Conservation (phyloP, 1,140 invertebrate genomes). For the Araneus ventricosus region DNA sequence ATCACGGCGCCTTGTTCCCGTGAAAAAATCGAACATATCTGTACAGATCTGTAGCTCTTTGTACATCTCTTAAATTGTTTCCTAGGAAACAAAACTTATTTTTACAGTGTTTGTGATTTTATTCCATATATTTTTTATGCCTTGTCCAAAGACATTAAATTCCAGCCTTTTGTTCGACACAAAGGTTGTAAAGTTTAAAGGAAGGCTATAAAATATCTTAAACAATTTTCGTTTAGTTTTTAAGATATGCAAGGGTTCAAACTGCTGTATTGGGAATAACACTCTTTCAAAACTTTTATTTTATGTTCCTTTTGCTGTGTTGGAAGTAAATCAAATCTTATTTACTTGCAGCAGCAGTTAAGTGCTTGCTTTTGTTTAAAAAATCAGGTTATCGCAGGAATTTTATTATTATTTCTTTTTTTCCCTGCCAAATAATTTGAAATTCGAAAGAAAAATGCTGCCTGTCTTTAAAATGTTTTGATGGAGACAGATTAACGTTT, state of each 20-base stretch:
- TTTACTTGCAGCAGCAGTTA: background rate
- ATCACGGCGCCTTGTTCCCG: background rate
- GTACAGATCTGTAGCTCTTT: background rate
- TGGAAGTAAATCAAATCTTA: slow-evolving; percentile 10
- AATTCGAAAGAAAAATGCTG: too few relatives aligned
- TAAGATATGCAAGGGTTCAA: background rate
- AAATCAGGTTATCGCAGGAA: too few relatives aligned
- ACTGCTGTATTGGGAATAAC: background rate
- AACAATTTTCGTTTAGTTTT: background rate
- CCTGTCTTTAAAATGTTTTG: too few relatives aligned
- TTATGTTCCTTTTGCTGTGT: background rate
- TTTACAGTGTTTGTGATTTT: background rate
- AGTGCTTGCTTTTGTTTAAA: background rate
- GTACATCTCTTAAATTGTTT: background rate
- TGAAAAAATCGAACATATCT: background rate
- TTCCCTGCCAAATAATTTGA: too few relatives aligned
- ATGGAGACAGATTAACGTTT: too few relatives aligned
- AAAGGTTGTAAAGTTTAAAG: background rate
- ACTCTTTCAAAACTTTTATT: background rate
- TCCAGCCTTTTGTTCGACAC: background rate
- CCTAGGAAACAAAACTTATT: background rate
- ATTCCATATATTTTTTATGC: background rate
- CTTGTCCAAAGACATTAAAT: background rate
- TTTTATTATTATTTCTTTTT: too few relatives aligned
- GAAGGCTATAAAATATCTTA: background rate